Evolutionary conservation across 1,140 invertebrate genomes (phyloP), one percentile per base, ranked within the genome.

Genomic region (Drosophila jambulina): DNA sequence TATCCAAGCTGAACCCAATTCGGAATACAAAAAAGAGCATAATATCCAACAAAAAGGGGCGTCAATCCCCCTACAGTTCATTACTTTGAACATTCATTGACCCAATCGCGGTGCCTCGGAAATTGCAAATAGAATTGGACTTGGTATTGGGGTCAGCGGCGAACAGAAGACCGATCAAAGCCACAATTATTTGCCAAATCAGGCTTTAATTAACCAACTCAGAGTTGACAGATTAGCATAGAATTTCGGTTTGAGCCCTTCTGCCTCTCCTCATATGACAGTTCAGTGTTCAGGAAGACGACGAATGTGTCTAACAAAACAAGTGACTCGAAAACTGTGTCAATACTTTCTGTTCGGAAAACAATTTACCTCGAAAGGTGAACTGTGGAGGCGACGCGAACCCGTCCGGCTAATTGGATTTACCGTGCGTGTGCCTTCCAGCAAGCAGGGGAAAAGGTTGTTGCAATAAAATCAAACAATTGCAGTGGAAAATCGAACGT

Each of bases 401-500:
- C 53, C 15, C 53, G 34, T 38, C 61, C 21, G 53, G 19, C 85
- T 90, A 90, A 90, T 90, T 90, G 85, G 85, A 75, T 90, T 90
- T 82, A 15, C 53, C 38, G 78, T 85, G 82, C 75, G 78, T 84
- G 63, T 75, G 69, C 62, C 58, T 78, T 80, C 79, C 65, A 78
- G 65, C 67, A 88, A 90, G 72, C 60, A 88, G 43, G 48, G 72
- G 67, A 81, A 84, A 75, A 72, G 71, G 78, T 75, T 72, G 43
- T 72, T 79, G 85, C 81, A 88, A 90, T 88, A 79, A 88, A 88
- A 90, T 90, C 81, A 85, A 79, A 68, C 81, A 76, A 82, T 90
- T 85, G 82, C 85, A 90, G 85, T 90, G 75, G 60, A 90, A 90
- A 85, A 91, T 85, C 81, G 85, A 90, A 91, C 86, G 86, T 82